phyloP scores from a whole-genome alignment of 2,113 vertebrate genomes.

The Corythornis madagascariensis region DNA sequence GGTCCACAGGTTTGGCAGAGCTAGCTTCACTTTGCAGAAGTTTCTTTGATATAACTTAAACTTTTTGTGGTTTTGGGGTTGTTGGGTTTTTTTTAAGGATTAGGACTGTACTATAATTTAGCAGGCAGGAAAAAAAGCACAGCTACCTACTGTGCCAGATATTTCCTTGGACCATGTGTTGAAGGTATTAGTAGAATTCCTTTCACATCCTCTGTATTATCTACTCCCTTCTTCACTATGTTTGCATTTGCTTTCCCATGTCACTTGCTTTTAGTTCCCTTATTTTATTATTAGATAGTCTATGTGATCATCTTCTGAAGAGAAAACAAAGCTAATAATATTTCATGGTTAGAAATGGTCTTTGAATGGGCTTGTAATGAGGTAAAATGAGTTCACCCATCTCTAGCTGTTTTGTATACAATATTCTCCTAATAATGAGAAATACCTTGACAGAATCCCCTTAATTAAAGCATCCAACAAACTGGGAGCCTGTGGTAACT shows the following conservation, averaged over 20 bases:
- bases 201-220: not conserved
- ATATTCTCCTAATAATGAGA: slow-evolving; percentile 16
- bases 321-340: slow-evolving; percentile 17
- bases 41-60: not conserved
- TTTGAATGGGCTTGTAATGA: slow-evolving; percentile 32
- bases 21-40: not conserved
- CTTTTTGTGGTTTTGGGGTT: not conserved
- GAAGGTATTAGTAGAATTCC: not conserved
- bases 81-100: not conserved
- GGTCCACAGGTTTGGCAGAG: slow-evolving; percentile 6
- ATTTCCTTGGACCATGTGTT: not conserved
- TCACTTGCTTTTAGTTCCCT: not conserved
- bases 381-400: not conserved
- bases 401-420: not conserved
- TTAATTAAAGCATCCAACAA: slow-evolving; percentile 31
- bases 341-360: slow-evolving; percentile 16
- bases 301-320: not conserved
- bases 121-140: not conserved
- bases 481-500: not conserved
- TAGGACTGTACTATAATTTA: not conserved
- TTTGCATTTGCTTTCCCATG: not conserved
- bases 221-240: not conserved
- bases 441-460: slow-evolving; percentile 2
- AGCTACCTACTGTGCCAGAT: not conserved
- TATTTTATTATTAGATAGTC: not conserved